Percentiles rank a stretch among this genome's conserved stretches.
phyloP scores from a whole-genome alignment of 1,140 invertebrate species.

The Ephestia elutella region DNA sequence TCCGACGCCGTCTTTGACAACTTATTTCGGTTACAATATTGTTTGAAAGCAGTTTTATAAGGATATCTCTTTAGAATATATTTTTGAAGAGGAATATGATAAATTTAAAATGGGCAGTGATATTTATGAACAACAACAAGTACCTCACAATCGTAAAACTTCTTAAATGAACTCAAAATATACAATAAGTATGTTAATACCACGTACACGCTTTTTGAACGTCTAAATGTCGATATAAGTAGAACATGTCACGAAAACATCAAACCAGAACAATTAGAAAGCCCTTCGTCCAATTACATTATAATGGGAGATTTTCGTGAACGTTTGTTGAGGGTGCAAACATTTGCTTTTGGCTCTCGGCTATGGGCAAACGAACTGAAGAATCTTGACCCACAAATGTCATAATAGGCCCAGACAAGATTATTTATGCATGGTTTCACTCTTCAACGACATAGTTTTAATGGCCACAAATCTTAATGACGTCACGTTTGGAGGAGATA shows the following conservation, averaged over 20 bases:
- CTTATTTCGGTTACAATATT: slow-evolving; percentile 9
- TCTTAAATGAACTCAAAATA: not conserved
- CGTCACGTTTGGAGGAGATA: no score
- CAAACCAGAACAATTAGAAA: slow-evolving; percentile 29
- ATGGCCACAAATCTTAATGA: not conserved
- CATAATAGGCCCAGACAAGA: not conserved
- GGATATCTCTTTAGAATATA: not conserved
- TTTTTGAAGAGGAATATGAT: not conserved
- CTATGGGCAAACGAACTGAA: slow-evolving; percentile 4
- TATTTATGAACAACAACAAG: not conserved
- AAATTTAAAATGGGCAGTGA: not conserved
- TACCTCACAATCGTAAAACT: not conserved
- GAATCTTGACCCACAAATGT: slow-evolving; percentile 7
- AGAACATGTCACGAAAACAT: slow-evolving; percentile 15
- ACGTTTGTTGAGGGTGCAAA: slow-evolving; percentile 6
- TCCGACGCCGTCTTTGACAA: slow-evolving; percentile 9
- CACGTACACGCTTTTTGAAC: not conserved
- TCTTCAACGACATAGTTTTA: not conserved
- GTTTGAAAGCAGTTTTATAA: not conserved
- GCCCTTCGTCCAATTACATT: slow-evolving; percentile 27
- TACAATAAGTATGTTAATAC: not conserved
- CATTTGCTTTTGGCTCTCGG: slow-evolving; percentile 18
- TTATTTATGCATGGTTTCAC: not conserved
- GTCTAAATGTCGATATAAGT: not conserved
- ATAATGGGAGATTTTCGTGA: slow-evolving; percentile 34